Base-by-base conservation (phyloP, 2,797 vertebrate species). In the Lithobates pipiens region DNA sequence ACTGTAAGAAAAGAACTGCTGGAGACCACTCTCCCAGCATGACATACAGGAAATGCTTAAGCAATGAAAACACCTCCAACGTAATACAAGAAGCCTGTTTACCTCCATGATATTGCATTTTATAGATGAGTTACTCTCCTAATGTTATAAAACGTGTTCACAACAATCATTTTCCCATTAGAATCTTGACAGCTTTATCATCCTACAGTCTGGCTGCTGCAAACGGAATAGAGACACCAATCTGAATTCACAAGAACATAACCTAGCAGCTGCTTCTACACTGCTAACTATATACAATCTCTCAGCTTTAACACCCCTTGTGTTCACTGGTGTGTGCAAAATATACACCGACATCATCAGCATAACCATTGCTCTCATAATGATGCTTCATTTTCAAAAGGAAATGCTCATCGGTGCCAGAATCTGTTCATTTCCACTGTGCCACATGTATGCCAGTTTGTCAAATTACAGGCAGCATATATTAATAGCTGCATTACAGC, bases 381-480 rank as follows among this genome's bases (percentile, higher is more conserved):
- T 46, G 29, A 71, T 16, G 29, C 72, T 76, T 85, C 72, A 85
- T 83, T 88, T 85, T 80, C 79, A 44, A 76, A 54, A 77, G 42
- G 7, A 73, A 82, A 87, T 34, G 27, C 50, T 86, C 32, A 79
- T 78, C 80, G 82, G 16, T 68, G 27, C 36, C 77, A 77, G 29
- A 75, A 82, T 69, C 1, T 21, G 32, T 79, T 82, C 73, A 57
- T 73, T 77, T 83, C 39, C 42, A 80, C 54, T 42, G 32, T 10
- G 11, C 25, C 13, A 29, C 25, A 15, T 69, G 68, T 76, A 63
- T 54, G n/a, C 36, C 29, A 70, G 73, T 84, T 44, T 86, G 76
- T 80, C 77, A 89, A 73, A 50, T 61, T 44, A 25, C 23, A 77
- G 86, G 82, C 76, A 46, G 72, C 44, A 71, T 11, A 69, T 77